These are phyloP conservation scores for Andrena cerasifolii DNA, from an alignment of 1,140 invertebrate genomes.

Conservation along the genomic window DNA sequence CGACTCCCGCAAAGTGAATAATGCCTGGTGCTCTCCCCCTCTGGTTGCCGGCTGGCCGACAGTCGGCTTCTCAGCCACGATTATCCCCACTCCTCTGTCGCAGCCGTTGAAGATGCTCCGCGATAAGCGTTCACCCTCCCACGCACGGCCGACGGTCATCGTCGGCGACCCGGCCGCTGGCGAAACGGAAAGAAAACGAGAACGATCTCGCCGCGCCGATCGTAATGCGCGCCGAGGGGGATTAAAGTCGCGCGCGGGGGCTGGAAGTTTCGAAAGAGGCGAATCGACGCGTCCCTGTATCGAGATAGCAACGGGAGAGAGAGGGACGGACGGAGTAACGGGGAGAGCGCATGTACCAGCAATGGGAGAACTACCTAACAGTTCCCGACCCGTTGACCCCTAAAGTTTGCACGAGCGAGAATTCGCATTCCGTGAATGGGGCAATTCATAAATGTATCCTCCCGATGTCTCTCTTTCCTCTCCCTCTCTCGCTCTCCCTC, in stretches of 20 bases:
- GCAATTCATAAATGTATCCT: constrained; percentile 67
- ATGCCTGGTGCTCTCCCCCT: constrained; percentile 49
- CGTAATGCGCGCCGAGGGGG: too few species aligned
- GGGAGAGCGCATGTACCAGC: constrained; percentile 47
- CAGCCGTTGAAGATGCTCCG: constrained; percentile 65
- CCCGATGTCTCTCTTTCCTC: constrained; percentile 59
- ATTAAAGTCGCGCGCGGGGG: background rate
- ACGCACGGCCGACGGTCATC: constrained; percentile 44
- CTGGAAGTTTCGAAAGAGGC: constrained; percentile 41
- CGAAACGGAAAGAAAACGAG: too few species aligned
- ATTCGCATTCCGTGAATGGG: constrained; percentile 68
- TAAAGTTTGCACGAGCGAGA: constrained; percentile 67
- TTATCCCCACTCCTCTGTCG: constrained; percentile 53
- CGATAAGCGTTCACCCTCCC: constrained; percentile 65
- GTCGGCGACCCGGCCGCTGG: too few species aligned
- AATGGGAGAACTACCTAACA: constrained; percentile 60
- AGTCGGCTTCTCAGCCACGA: constrained; percentile 54
- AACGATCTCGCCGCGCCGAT: too few species aligned
- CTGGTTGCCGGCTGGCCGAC: background rate
- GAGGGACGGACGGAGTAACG: background rate
- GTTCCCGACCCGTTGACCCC: constrained; percentile 65
- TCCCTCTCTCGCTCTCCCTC: constrained; percentile 1
- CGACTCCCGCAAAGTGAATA: constrained; percentile 70
- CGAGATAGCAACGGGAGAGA: background rate
- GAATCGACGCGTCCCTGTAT: constrained; percentile 14